Base-by-base conservation (phyloP, 2,113 vertebrate species). In the Ochotona princeps region DNA sequence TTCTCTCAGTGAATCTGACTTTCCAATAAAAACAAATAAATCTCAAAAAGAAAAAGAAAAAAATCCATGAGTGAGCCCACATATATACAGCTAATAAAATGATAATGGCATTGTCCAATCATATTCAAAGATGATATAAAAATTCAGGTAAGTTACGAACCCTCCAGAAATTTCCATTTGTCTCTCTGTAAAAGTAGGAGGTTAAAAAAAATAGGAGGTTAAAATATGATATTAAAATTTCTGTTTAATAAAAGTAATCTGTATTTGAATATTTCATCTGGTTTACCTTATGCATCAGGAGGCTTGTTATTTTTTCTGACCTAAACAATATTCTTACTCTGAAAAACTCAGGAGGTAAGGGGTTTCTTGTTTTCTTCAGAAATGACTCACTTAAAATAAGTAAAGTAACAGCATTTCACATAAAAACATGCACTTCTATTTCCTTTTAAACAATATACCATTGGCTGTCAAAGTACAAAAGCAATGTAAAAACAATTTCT, bases 401-500 rank as follows among this genome's bases (percentile, higher is more conserved):
- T 5, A 20, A 94, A 60, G 75, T 82, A 84, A 74, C 35, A 70
- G 32, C 11, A 63, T 84, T 95, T 87, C 88, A 70, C 65, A 67
- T 87, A 90, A 90, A 89, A 84, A 86, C 54, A 61, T 1, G 0
- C 3, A 30, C 18, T 15, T 0, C 20, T 57, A 21, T 84, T 95
- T 89, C 32, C 86, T 70, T 70, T 57, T 73, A 91, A 82, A 78
- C 44, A 91, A 87, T 3, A 25, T 61, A 44, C 78, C 70, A 80
- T 35, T 91, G 21, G 44, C 74, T 95, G 90, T 90, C 85, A 96
- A 80, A 76, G 54, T 67, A 90, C 65, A 80, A 83, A 85, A 87
- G 32, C n/a, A 85, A 80, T 18, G 57, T 90, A 79, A 92, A 88
- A 94, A 73, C 28, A 93, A 88, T 96, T 96, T 94, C 38, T 74